Evolutionary conservation across 2,888 invertebrate species (phyloP), one percentile per base, ranked within the genome.

Genomic region (Hemaris fuciformis): DNA sequence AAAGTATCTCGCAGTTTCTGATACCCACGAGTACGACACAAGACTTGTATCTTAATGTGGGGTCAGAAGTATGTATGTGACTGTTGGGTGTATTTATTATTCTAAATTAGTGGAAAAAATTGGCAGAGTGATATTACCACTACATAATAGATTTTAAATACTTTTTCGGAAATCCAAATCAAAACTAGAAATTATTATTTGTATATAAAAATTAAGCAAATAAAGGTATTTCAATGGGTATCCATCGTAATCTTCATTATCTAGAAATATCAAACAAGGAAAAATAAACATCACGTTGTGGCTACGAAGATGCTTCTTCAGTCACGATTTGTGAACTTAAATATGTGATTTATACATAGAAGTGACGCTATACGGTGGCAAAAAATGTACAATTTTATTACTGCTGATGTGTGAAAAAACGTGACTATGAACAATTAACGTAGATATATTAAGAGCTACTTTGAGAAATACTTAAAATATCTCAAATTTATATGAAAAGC

Each of bases 281-380:
- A 53, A 25, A 60, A 18, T 38, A 18, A 53, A 60, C 41, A 31
- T 59, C 46, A 59, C 34, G 34, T 59, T 41, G 38, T 41, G 18
- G 25, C 53, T 41, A 48, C 48, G 13, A 41, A 43, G 18, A 61
- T 22, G 27, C 23, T 34, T 34, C 42, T 61, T 42, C 8, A 43
- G 34, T 61, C 61, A 61, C 61, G 57, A 57, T n/a, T 61, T 43
- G 34, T 20, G 23, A 15, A 18, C 7, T 7, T 31, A 27, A 42
- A 45, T 23, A 45, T 25, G 43, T 53, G 38, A 38, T 46, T 45
- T 61, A 61, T 45, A 45, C 31, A 46, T 38, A 61, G 57, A 61
- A 23, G 57, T 61, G 61, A 61, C 46, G 61, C 23, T 57, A 45
- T 25, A 8, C n/a, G 34, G 23, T 20, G 22, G 38, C 25, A 38